These are phyloP conservation scores for Rhinichthys osculus DNA, from an alignment of 2,797 vertebrate genomes.

Conservation along the genomic window DNA sequence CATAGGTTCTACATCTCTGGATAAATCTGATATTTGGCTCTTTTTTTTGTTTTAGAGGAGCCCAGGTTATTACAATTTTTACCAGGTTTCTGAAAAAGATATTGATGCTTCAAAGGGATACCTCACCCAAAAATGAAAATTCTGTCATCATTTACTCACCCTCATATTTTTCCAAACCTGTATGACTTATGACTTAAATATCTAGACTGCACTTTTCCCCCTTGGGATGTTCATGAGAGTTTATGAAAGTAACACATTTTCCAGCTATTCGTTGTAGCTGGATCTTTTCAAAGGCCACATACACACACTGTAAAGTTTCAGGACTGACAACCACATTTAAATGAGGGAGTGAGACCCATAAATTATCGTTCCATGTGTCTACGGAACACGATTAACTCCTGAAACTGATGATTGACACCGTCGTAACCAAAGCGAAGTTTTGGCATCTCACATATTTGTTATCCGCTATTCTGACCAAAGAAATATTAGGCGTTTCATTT, in stretches of 20 bases:
- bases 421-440: not conserved
- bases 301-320: not conserved
- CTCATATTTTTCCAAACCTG: not conserved
- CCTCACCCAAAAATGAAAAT: constrained; percentile 2
- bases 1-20: constrained; percentile 29
- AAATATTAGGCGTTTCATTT: too few species aligned
- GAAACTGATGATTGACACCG: not conserved
- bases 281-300: not conserved
- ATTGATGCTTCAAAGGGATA: constrained; percentile 30
- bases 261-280: not conserved
- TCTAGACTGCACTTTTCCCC: not conserved
- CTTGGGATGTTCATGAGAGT: not conserved
- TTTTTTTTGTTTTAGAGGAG: not conserved
- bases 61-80: constrained; percentile 33
- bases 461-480: not conserved
- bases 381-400: not conserved
- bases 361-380: not conserved
- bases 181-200: constrained; percentile 1
- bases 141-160: constrained; percentile 11
- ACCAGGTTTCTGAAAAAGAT: constrained; percentile 48
- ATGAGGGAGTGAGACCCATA: not conserved
- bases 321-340: not conserved
- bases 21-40: constrained; percentile 41
- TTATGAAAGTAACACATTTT: not conserved
- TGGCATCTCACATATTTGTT: not conserved